Percentiles rank a stretch among this genome's conserved stretches.
phyloP scores from a whole-genome alignment of 1,140 invertebrate genomes.

The Drosophila sp. region DNA sequence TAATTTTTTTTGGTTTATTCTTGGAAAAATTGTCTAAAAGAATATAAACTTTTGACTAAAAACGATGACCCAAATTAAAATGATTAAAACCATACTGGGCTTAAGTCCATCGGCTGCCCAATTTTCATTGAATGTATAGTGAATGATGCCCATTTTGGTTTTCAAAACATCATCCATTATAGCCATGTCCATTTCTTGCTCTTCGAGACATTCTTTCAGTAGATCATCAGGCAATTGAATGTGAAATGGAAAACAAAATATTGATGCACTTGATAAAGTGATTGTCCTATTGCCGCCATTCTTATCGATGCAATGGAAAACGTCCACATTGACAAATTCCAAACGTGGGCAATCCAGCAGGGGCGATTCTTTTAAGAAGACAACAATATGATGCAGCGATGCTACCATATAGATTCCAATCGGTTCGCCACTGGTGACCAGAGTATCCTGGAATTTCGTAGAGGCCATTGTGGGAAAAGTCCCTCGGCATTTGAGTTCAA shows the following conservation, averaged over 20 bases:
- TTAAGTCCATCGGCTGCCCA: not conserved
- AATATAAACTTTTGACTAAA: not conserved
- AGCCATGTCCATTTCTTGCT: not conserved
- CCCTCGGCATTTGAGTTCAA: constrained; percentile 32
- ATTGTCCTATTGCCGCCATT: constrained; percentile 11
- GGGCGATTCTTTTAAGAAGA: constrained; percentile 44
- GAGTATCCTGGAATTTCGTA: constrained; percentile 55
- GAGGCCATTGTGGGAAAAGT: constrained; percentile 39
- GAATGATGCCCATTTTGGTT: constrained; percentile 38
- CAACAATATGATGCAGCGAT: constrained; percentile 28
- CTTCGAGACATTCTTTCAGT: constrained; percentile 40
- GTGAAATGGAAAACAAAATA: constrained; percentile 68
- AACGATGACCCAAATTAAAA: not conserved
- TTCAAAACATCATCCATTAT: constrained; percentile 18
- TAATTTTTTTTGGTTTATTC: not conserved
- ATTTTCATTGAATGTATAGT: constrained; percentile 11
- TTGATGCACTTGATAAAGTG: constrained; percentile 17
- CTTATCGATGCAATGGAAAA: constrained; percentile 30
- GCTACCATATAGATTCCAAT: constrained; percentile 44
- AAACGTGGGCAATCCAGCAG: constrained; percentile 37
- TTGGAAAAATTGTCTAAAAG: not conserved
- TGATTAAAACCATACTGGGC: not conserved
- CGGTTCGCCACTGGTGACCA: constrained; percentile 39
- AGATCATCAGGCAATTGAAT: constrained; percentile 62
- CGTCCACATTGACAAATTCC: constrained; percentile 17